Base-by-base conservation (phyloP, 2,113 vertebrate genomes). In the Parus major region DNA sequence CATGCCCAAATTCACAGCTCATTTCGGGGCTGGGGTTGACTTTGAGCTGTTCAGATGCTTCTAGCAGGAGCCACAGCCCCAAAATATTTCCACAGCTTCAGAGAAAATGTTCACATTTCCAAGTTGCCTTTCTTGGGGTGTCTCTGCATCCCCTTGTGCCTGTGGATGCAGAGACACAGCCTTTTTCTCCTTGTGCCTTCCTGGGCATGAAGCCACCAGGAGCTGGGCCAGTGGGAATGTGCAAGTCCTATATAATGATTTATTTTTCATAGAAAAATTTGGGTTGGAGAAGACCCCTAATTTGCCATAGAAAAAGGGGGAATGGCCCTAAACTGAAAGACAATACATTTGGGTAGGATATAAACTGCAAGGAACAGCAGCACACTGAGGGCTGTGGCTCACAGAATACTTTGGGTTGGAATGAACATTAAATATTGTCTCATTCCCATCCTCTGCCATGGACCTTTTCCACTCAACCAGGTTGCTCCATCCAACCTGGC, bases 121-220 rank as follows among this genome's bases (percentile, higher is more conserved):
- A 12, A 0, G 0, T 12, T 23, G 39, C 39, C 10, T 42, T 39
- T n/a, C 5, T 0, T 2, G 11, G 2, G 16, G 7, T 20, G 17
- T n/a, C n/a, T n/a, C n/a, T n/a, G n/a, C n/a, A n/a, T 7, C 23
- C 31, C 15, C 24, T 14, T 2, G 57, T 28, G 41, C 35, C 33
- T 9, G 31, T 12, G 23, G 27, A 4, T 19, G 24, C 35, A 68
- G 36, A 20, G 11, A 21, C 4, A 8, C 5, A 36, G 10, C 19
- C 12, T 61, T 78, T 72, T 60, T 15, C 41, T 66, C 39, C 64
- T 23, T 8, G 10, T 8, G 12, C n/a, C 39, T 23, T 69, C 22
- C 41, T 4, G n/a, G 12, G 46, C 17, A 19, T 44, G 35, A 68
- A 21, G 8, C 21, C 24, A n/a, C 15, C 21, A 50, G 57, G 25